These are phyloP conservation scores for Siniperca obscura DNA, from an alignment of 2,797 vertebrate genomes.

Conservation along the genomic window DNA sequence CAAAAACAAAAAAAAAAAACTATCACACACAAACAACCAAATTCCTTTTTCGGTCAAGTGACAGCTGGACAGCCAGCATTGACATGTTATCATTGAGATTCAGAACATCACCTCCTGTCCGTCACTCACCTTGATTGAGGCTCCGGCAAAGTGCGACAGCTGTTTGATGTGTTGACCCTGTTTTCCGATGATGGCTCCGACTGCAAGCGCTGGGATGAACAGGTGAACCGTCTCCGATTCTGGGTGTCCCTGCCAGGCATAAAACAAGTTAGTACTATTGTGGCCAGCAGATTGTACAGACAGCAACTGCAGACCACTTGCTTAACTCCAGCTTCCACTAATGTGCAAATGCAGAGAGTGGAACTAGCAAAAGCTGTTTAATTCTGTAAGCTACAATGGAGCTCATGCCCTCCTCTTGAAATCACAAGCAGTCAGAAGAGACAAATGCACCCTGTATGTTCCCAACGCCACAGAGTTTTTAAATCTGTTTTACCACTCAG, in stretches of 20 bases:
- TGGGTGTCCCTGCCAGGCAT: slow-evolving; percentile 87
- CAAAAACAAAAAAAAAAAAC: neutral
- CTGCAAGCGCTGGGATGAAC: slow-evolving; percentile 97
- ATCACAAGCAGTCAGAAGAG: neutral
- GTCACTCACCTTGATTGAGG: slow-evolving; percentile 95
- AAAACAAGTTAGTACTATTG: slow-evolving; percentile 34
- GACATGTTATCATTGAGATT: slow-evolving; percentile 32
- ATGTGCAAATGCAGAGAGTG: slow-evolving; percentile 13
- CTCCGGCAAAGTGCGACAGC: slow-evolving; percentile 97
- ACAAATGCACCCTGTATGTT: neutral
- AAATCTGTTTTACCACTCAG: neutral
- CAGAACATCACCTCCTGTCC: slow-evolving; percentile 6
- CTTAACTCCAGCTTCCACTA: slow-evolving; percentile 13
- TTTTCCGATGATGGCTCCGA: slow-evolving; percentile 98
- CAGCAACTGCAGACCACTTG: neutral
- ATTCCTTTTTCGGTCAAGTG: slow-evolving; percentile 15
- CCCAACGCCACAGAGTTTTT: neutral
- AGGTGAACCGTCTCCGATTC: slow-evolving; percentile 98
- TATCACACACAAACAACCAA: no score
- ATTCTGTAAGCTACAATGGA: slow-evolving; percentile 13
- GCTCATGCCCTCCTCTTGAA: neutral
- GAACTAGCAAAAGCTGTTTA: slow-evolving; percentile 34
- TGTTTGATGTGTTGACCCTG: slow-evolving; percentile 99
- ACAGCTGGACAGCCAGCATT: neutral
- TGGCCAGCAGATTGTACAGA: neutral